Conservation (phyloP, 2,888 invertebrate species). For the Diabrotica balteata region DNA sequence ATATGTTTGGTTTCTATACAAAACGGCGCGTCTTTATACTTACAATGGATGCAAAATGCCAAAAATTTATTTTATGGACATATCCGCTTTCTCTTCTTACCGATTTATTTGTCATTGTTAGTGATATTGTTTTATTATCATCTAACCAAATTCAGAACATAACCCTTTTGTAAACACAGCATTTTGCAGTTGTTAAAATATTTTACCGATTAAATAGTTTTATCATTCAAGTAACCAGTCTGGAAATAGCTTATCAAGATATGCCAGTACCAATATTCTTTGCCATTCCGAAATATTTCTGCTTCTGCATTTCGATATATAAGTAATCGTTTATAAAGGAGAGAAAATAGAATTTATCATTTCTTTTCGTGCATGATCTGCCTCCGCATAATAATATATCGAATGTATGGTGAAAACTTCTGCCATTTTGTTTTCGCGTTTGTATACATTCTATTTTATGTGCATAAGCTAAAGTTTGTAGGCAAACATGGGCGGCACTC, state of each 20-base stretch:
- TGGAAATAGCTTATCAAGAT: constrained; percentile 10
- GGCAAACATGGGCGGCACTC: not conserved
- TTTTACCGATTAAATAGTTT: too few species aligned
- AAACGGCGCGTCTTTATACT: too few species aligned
- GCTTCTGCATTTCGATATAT: not conserved
- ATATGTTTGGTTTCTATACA: too few species aligned
- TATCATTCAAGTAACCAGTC: too few species aligned
- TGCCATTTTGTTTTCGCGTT: constrained; percentile 27
- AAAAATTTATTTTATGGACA: too few species aligned
- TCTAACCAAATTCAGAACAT: too few species aligned
- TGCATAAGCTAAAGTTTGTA: constrained; percentile 1
- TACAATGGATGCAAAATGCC: too few species aligned
- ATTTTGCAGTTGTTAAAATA: too few species aligned
- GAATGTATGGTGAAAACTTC: constrained; percentile 26
- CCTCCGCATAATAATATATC: constrained; percentile 11
- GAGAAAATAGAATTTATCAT: constrained; percentile 25
- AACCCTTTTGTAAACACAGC: too few species aligned
- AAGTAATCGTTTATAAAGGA: constrained; percentile 25
- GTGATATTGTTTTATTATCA: too few species aligned
- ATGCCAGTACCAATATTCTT: constrained; percentile 12
- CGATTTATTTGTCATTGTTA: too few species aligned
- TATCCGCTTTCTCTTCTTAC: too few species aligned
- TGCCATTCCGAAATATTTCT: constrained; percentile 8
- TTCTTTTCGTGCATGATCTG: constrained; percentile 22
- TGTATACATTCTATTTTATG: constrained; percentile 28